Evolutionary conservation across 2,888 invertebrate genomes (phyloP), one percentile per base, ranked within the genome.

Genomic region (Seira sanloemensis): DNA sequence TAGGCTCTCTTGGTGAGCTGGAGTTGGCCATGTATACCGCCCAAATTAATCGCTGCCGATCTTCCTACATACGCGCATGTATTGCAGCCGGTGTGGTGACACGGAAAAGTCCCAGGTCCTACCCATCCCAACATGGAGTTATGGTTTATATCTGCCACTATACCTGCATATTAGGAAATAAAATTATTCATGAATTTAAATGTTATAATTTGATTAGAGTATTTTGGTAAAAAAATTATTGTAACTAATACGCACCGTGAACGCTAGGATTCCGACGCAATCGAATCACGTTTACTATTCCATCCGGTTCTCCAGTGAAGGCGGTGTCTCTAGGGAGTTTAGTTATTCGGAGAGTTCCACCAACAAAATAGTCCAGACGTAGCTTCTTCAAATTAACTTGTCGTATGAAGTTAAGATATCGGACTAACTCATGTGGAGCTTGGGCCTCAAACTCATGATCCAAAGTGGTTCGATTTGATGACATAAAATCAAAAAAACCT

Each of bases 1-100:
- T 21, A 7, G 5, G 75, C 75, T 75, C 75, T 65, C 46, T 75
- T 75, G 12, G 66, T 75, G 23, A 75, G 66, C 21, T 75, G 75
- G 7, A 66, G 19, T 27, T 66, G 75, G 2, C 66, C 46, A 19
- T 75, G 75, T n/a, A n/a, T n/a, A 23, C 37, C 66, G 16, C 75
- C 66, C 23, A 75, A 23, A 46, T 24, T 66, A n/a, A 75, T 66
- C 66, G 75, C 66, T n/a, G 65, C 37, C 27, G 9, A 66, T 27
- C 62, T 62, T 2, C 74, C 74, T 18, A 74, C 74, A 24, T 19
- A 18, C 0, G 1, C n/a, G 24, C 74, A 74, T 21, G 62, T n/a
- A 26, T 2, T n/a, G 54, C 72, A 72, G 16, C 19, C 1, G 54
- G 24, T 2, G 23, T 54, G 2, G 1, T 16, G 54, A 18, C 72